Evolutionary conservation across 37 sponge, comb jelly and placozoan species (phyloP), one percentile per base, ranked within the genome.

Genomic region (Eunapius fragilis): DNA sequence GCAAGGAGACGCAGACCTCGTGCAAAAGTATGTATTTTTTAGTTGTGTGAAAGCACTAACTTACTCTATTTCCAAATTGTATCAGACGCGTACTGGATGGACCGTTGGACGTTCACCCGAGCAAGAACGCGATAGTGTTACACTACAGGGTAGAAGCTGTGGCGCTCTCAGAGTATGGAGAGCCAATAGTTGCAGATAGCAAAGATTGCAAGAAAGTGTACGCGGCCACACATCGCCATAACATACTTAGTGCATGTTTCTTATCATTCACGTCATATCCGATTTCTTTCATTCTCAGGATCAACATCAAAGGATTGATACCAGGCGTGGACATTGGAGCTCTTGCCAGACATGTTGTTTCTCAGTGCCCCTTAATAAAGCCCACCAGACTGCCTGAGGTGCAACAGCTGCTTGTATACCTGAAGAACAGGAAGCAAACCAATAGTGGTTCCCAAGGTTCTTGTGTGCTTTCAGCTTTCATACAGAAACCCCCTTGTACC

Each of bases 61-160:
- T 1, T 13, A 72, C 14, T 72, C 3, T 28, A 41, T 9, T 67
- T 50, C 32, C 10, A 0, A 27, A 13, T 25, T n/a, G 22, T 27
- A 75, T 1, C 31, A 96, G 96, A 45, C 80, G 82, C 35, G 76
- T 93, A 28, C 86, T 86, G 19, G 93, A 91, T 11, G 96, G 94
- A 0, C 77, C 83, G 0, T 69, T 98, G 69, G 98, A 98, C 74
- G 96, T 98, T 19, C 98, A 98, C 58, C 98, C 98, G 2, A 93
- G 89, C 32, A 82, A 83, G 78, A 80, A 68, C 75, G 96, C 98
- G 58, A 88, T 98, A 31, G 94, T 98, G 32, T 90, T 98, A 4
- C 89, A 89, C 80, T 98, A 94, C 50, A 85, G 81, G 2, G 88
- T 96, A 19, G 98, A 97, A 38, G 98, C 98, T 0, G 69, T 87